Base-by-base conservation (phyloP, 23 tunicate genomes). In the Ascidia mentula region DNA sequence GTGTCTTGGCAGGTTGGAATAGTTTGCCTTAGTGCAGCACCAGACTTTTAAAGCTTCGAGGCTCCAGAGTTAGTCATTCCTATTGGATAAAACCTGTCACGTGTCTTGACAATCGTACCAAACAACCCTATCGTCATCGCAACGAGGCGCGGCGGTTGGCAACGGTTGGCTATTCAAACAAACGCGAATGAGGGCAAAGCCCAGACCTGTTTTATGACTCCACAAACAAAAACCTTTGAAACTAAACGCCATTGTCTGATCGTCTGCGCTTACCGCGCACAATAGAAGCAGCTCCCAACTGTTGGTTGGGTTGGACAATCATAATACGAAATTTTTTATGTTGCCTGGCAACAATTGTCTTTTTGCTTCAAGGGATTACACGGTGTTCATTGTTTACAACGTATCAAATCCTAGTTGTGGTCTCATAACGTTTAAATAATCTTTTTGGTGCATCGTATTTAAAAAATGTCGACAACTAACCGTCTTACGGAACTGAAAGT, bases 1-100 rank as follows among this genome's bases (percentile, higher is more conserved):
- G 65, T 53, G 65, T 53, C 65, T 53, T 53, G 13, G 65, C 65
- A 53, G 65, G 65, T 53, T 53, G 65, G 65, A 53, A 53, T 53
- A 53, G 24, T 20, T 28, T 5, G 65, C 22, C 13, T 53, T 5
- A 53, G 13, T 26, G 2, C 65, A 3, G 24, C 28, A 26, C 22
- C 65, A 20, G 65, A 53, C 65, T 53, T 53, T 53, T 53, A 53
- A 53, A 53, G 65, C 13, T 28, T 20, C 13, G n/a, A n/a, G 24
- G 13, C 65, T 26, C 1, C 28, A 9, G 13, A 3, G 1, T 53
- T 53, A 3, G 65, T 28, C 12, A 5, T 53, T 53, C 24, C 65
- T 26, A 53, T 53, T 53, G 65, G 65, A 26, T 53, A 5, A 53
- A n/a, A 53, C 13, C 24, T 28, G 65, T 53, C 65, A 53, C 65